phyloP scores from a whole-genome alignment of 2,797 vertebrate genomes.

The Ceryle rudis region DNA sequence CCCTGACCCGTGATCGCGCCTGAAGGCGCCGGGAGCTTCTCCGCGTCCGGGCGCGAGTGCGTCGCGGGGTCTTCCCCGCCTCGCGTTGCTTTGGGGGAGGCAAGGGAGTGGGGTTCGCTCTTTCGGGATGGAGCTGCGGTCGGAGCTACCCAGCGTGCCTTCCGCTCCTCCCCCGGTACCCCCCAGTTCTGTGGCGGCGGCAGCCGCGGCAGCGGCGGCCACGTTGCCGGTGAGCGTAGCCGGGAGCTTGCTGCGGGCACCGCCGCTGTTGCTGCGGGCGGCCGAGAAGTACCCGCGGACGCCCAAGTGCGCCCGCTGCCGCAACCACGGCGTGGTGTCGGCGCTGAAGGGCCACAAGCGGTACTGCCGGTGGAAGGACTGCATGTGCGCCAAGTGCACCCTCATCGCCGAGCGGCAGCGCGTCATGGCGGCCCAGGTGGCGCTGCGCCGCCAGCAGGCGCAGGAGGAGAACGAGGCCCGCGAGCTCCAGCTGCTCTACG shows the following conservation, averaged over 20 bases:
- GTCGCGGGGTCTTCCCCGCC: background rate
- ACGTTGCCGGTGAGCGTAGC: constrained; percentile 93
- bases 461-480: constrained; percentile 98
- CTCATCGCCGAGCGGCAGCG: constrained; percentile 96
- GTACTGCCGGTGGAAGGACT: constrained; percentile 99
- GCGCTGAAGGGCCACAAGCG: constrained; percentile 98
- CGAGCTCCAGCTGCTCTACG: constrained; percentile 95
- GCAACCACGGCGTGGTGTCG: constrained; percentile 97
- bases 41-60: background rate
- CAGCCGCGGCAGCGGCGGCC: constrained; percentile 75
- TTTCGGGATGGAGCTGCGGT: constrained; percentile 89
- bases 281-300: constrained; percentile 97
- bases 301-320: constrained; percentile 96
- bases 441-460: constrained; percentile 93
- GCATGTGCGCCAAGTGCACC: constrained; percentile 98
- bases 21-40: background rate
- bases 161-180: constrained; percentile 79
- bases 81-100: background rate
- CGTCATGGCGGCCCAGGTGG: constrained; percentile 98
- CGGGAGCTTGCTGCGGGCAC: constrained; percentile 87
- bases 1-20: background rate
- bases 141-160: constrained; percentile 82
- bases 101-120: background rate
- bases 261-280: constrained; percentile 89
- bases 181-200: constrained; percentile 81